Percentiles rank a stretch among this genome's conserved stretches.
phyloP scores from a whole-genome alignment of 2,797 vertebrate genomes.

The Megaceryle alcyon region DNA sequence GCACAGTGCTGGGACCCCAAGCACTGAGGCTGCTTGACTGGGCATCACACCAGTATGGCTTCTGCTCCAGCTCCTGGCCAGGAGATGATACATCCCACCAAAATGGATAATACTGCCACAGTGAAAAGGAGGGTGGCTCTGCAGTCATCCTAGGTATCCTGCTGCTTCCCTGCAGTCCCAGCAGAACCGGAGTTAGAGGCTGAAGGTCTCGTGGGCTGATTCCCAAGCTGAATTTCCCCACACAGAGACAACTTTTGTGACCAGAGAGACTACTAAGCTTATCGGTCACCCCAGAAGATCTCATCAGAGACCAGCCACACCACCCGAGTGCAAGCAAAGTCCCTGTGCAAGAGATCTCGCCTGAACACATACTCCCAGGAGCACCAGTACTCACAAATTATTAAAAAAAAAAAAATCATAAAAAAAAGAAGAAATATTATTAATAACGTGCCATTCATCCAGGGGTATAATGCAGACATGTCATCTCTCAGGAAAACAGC shows the following conservation, averaged over 20 bases:
- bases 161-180: background rate
- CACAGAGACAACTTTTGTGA: background rate
- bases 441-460: background rate
- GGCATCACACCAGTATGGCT: background rate
- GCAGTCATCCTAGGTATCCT: background rate
- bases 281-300: background rate
- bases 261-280: background rate
- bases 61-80: background rate
- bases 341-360: background rate
- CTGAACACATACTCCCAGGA: background rate
- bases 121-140: background rate
- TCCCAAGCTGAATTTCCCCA: background rate
- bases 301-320: background rate
- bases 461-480: background rate
- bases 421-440: background rate
- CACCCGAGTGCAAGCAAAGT: background rate
- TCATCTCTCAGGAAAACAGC: background rate
- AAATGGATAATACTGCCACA: background rate
- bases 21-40: background rate
- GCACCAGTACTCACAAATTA: background rate
- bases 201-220: background rate
- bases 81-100: background rate
- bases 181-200: background rate
- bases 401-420: background rate
- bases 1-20: rapidly evolving